These are phyloP conservation scores for Bos indicus DNA, from an alignment of 2,113 vertebrate species.

Conservation along the genomic window DNA sequence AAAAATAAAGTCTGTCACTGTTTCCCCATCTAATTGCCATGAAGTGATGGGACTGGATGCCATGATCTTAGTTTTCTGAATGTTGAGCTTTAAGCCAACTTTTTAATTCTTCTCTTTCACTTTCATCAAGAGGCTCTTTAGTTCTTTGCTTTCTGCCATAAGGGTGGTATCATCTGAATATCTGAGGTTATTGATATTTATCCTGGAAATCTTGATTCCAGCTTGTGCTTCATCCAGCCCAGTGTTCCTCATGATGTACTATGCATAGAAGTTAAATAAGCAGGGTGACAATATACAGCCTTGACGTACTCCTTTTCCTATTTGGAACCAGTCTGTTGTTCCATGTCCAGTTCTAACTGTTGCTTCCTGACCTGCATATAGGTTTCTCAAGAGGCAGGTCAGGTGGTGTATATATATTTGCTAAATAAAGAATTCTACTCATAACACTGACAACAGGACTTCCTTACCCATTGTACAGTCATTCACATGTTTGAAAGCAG, in stretches of 20 bases:
- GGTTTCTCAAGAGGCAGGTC: background rate
- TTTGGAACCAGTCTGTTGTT: background rate
- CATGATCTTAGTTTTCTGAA: background rate
- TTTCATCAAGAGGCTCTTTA: background rate
- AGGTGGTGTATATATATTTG: background rate
- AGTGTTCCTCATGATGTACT: background rate
- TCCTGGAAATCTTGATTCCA: background rate
- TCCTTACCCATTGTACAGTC: background rate
- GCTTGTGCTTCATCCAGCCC: background rate
- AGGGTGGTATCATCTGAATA: background rate
- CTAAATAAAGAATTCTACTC: background rate
- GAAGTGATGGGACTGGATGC: accelerated
- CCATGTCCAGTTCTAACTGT: background rate
- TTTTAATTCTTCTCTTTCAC: background rate
- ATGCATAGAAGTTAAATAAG: background rate
- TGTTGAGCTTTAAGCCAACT: background rate
- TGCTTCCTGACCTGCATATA: background rate
- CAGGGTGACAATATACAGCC: background rate
- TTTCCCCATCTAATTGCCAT: background rate
- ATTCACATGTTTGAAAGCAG: background rate
- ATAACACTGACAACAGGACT: background rate
- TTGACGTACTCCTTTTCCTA: background rate
- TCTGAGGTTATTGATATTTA: background rate
- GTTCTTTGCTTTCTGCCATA: background rate
- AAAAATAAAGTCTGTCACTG: background rate